Conservation (phyloP, 2,113 vertebrate genomes). For the Phylloscopus trochilus region DNA sequence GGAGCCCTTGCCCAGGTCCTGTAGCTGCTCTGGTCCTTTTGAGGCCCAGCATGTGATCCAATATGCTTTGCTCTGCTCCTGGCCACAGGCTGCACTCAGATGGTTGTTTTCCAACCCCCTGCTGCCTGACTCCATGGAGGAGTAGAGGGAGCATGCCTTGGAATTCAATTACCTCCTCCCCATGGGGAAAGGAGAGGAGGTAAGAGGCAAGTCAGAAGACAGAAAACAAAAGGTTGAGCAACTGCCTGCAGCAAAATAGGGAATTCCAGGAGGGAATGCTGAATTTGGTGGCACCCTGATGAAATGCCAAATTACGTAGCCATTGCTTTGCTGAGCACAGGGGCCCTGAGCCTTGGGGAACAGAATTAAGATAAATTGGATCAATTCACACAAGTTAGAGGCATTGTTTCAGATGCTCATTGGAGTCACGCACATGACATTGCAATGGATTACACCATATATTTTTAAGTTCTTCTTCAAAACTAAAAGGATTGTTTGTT, state of each 20-base stretch:
- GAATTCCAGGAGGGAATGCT: slow-evolving; percentile 35
- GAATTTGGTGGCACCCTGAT: slow-evolving; percentile 49
- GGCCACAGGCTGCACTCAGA: background rate
- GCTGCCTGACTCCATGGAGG: background rate
- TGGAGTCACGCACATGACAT: background rate
- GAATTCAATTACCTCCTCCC: slow-evolving; percentile 37
- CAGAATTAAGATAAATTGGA: background rate
- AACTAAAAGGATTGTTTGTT: background rate
- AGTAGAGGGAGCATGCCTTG: background rate
- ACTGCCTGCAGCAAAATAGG: slow-evolving; percentile 2
- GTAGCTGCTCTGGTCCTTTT: background rate
- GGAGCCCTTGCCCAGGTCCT: background rate
- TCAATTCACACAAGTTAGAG: background rate
- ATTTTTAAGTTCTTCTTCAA: background rate
- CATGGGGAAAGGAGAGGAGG: slow-evolving; percentile 16
- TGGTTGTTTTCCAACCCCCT: slow-evolving; percentile 17
- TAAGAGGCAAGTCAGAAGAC: slow-evolving; percentile 1
- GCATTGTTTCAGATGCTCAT: background rate
- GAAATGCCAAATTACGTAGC: background rate
- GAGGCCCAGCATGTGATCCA: background rate
- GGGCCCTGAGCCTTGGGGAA: background rate
- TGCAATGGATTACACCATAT: background rate
- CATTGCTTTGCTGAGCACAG: background rate
- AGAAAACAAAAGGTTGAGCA: slow-evolving; percentile 54
- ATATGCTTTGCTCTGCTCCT: background rate